These are phyloP conservation scores for Dorcus parallelipipedus DNA, from an alignment of 2,888 invertebrate genomes.

Conservation along the genomic window DNA sequence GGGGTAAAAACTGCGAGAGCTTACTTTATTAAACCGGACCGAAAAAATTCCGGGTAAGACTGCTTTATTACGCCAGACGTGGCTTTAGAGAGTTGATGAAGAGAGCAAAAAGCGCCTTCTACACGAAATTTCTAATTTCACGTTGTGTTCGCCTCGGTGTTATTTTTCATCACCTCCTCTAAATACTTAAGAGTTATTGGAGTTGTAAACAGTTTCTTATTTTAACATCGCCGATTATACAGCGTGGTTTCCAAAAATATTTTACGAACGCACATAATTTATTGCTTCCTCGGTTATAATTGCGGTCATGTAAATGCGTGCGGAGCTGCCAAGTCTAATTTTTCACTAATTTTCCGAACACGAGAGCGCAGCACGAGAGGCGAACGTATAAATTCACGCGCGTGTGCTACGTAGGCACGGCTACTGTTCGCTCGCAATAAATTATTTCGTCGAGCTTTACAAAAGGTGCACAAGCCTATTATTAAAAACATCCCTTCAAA, in stretches of 20 bases:
- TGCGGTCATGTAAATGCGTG: conserved; percentile 40
- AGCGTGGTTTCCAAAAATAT: no score
- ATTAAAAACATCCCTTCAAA: no score
- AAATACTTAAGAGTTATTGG: no score
- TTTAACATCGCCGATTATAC: no score
- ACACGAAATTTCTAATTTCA: conserved; percentile 1
- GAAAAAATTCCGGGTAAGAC: neutral
- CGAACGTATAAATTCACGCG: neutral
- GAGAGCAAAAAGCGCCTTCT: no score
- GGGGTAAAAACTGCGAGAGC: conserved; percentile 1
- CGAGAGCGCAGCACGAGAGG: conserved; percentile 13
- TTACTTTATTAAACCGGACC: conserved; percentile 7
- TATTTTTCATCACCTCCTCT: conserved; percentile 8
- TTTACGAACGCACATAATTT: conserved; percentile 32
- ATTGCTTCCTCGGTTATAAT: conserved; percentile 42
- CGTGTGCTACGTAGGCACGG: no score
- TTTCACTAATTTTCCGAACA: conserved; percentile 37
- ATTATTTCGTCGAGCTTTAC: no score
- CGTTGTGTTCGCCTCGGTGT: neutral
- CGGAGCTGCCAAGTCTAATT: conserved; percentile 39
- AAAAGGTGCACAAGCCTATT: no score
- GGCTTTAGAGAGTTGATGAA: no score
- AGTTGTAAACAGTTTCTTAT: no score
- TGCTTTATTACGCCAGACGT: no score
- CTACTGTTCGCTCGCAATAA: no score